Percentiles rank a stretch among this genome's conserved stretches.
Evolutionary conservation across 1,140 invertebrate genomes (phyloP).

Genomic region (Pentalonia nigronervosa): DNA sequence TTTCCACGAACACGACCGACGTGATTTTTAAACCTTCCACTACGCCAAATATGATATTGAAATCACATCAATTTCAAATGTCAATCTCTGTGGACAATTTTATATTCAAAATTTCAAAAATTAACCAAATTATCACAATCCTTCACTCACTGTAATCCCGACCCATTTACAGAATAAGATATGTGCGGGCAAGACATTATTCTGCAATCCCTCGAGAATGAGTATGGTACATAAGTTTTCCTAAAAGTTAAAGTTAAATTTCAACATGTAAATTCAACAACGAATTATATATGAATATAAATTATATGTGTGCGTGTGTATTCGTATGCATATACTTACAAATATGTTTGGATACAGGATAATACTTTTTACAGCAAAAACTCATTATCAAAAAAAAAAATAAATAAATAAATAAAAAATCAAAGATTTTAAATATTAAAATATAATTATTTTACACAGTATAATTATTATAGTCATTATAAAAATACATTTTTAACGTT

Average conservation of each 20-base stretch:
- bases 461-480: neutral
- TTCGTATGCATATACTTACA: neutral
- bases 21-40: neutral
- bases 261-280: neutral
- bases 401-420: too few relatives aligned
- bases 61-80: neutral
- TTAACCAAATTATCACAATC: neutral
- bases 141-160: neutral
- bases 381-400: neutral
- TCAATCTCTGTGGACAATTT: neutral
- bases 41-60: neutral
- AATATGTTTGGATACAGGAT: neutral
- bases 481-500: neutral
- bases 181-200: neutral
- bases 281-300: neutral
- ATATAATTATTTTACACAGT: neutral
- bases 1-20: neutral
- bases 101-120: neutral
- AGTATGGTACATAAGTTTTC: neutral
- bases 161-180: neutral
- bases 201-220: neutral
- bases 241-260: constrained; percentile 4
- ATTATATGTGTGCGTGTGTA: neutral
- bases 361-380: neutral
- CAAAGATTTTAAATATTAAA: neutral